phyloP scores from a whole-genome alignment of 1,140 invertebrate genomes.

The Hesperophylax magnus region DNA sequence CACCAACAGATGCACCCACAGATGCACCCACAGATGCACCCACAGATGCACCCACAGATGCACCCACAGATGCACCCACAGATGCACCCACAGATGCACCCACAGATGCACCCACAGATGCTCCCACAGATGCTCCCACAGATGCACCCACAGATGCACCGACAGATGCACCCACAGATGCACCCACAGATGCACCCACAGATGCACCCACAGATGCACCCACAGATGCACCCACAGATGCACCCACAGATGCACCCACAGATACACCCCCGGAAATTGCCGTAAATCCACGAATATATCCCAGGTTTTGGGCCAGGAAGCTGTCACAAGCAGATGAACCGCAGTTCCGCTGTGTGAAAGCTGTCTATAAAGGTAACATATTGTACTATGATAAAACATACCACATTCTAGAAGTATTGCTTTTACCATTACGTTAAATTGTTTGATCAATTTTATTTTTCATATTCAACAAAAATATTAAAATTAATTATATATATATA shows the following conservation, averaged over 20 bases:
- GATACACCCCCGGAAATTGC: background rate
- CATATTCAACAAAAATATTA: too few species aligned
- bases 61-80: background rate
- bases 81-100: background rate
- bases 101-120: too few species aligned
- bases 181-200: background rate
- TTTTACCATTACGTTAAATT: too few species aligned
- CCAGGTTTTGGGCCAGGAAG: slow-evolving; percentile 9
- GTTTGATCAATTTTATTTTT: too few species aligned
- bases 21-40: background rate
- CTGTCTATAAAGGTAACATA: slow-evolving; percentile 1
- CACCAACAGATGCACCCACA: background rate
- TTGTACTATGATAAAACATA: too few species aligned
- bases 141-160: background rate
- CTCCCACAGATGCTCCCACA: background rate
- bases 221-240: background rate
- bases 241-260: background rate
- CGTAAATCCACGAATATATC: background rate
- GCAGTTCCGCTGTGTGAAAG: background rate
- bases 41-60: background rate
- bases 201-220: too few species aligned
- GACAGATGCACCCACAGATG: background rate
- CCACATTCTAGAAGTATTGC: too few species aligned
- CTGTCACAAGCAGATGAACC: background rate
- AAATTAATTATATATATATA: too few species aligned